Evolutionary conservation across 2,888 invertebrate species (phyloP).

Genomic region (Epicampocera succincta): DNA sequence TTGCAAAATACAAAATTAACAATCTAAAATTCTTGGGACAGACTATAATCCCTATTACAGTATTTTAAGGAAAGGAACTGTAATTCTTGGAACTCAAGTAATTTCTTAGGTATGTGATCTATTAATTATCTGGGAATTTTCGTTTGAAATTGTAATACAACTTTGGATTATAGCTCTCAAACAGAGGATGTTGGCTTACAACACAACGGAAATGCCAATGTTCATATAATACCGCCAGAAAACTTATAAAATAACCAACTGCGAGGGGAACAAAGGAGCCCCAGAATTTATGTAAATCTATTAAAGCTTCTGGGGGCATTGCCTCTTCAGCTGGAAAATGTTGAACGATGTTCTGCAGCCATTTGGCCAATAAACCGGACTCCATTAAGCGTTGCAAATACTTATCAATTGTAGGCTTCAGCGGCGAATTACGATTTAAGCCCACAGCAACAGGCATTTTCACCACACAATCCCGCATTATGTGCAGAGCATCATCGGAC

Average conservation of each 20-base stretch:
- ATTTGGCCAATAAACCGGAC: conserved; percentile 89
- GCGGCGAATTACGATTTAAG: conserved; percentile 90
- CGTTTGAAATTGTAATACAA: conserved; percentile 78
- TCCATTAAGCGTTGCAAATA: conserved; percentile 87
- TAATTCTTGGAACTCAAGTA: not conserved
- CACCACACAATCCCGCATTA: conserved; percentile 91
- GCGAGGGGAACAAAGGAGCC: conserved; percentile 89
- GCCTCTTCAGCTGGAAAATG: conserved; percentile 84
- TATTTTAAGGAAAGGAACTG: too few relatives aligned
- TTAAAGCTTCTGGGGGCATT: conserved; percentile 87
- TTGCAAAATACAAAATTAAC: too few relatives aligned
- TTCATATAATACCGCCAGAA: conserved; percentile 84
- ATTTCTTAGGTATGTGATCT: too few relatives aligned
- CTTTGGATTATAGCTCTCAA: conserved; percentile 84
- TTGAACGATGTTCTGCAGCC: conserved; percentile 89
- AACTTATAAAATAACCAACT: conserved; percentile 86
- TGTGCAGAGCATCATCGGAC: conserved; percentile 84
- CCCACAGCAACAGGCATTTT: conserved; percentile 91
- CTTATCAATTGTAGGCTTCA: conserved; percentile 87
- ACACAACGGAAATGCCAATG: conserved; percentile 86
- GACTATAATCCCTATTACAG: too few relatives aligned
- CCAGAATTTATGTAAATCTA: conserved; percentile 89
- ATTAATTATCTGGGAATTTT: conserved; percentile 62
- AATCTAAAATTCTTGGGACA: too few relatives aligned
- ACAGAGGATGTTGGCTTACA: conserved; percentile 86